Conservation (phyloP, 2,888 invertebrate species). For the Camptogramma bilineatum region DNA sequence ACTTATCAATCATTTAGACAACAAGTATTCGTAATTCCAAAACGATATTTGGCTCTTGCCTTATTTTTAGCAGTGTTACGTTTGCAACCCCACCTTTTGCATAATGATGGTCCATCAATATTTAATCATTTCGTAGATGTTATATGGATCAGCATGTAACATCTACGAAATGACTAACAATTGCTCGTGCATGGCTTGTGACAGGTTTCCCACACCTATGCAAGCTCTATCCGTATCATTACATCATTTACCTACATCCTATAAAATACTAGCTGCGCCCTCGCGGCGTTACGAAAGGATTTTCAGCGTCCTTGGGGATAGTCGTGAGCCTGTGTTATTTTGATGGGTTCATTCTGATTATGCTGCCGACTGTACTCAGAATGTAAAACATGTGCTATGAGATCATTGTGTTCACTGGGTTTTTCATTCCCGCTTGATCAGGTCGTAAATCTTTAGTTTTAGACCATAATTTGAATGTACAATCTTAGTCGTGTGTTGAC, state of each 20-base stretch:
- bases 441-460: slow-evolving; percentile 31
- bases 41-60: neutral
- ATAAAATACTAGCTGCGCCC: too few species aligned
- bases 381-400: slow-evolving; percentile 40
- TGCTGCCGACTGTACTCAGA: slow-evolving; percentile 6
- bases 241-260: too few species aligned
- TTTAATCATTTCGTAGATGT: too few species aligned
- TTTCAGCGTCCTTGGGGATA: too few species aligned
- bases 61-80: neutral
- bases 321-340: neutral
- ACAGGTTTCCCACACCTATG: too few species aligned
- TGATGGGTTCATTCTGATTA: neutral
- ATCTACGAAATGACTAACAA: too few species aligned
- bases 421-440: slow-evolving; percentile 32
- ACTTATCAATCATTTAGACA: neutral
- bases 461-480: slow-evolving; percentile 6
- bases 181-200: too few species aligned
- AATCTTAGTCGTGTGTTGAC: neutral
- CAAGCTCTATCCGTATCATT: too few species aligned
- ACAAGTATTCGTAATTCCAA: neutral
- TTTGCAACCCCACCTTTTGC: too few species aligned
- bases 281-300: too few species aligned
- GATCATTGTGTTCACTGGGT: slow-evolving; percentile 40
- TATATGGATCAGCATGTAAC: too few species aligned
- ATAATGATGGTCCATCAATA: too few species aligned